Percentiles rank a stretch among this genome's conserved stretches.
Evolutionary conservation across 1,140 invertebrate species (phyloP).

Genomic region (Monochamus saltuarius): DNA sequence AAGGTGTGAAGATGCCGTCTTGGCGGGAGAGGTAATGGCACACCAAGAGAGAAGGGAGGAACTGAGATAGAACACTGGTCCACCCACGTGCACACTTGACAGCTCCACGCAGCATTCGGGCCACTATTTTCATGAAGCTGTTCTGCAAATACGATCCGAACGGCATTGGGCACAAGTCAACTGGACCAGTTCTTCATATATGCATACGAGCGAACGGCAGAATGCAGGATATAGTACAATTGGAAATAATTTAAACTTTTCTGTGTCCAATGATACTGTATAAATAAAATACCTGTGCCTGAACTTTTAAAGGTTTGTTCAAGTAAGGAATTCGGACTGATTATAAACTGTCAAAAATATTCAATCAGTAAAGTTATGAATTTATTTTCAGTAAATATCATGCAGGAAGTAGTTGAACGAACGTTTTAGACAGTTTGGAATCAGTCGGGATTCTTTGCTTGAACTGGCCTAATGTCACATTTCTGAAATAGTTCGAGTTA

Average conservation of each 20-base stretch:
- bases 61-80: conserved; percentile 37
- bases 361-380: too few species aligned
- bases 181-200: conserved; percentile 6
- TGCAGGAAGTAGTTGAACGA: too few species aligned
- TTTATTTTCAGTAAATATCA: too few species aligned
- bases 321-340: too few species aligned
- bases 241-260: background rate
- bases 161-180: conserved; percentile 9
- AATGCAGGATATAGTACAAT: background rate
- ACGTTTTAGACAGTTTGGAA: too few species aligned
- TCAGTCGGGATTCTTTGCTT: too few species aligned
- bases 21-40: conserved; percentile 1
- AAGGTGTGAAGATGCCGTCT: conserved; percentile 39
- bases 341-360: too few species aligned
- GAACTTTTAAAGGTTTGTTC: too few species aligned
- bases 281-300: too few species aligned
- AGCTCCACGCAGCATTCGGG: conserved; percentile 44
- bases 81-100: conserved; percentile 50
- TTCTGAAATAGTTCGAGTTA: too few species aligned
- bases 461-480: too few species aligned
- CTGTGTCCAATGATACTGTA: too few species aligned
- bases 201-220: background rate
- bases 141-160: conserved; percentile 15
- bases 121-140: conserved; percentile 39
- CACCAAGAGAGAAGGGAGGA: conserved; percentile 1